Base-by-base conservation (phyloP, 2,888 invertebrate species). In the Macaria liturata region DNA sequence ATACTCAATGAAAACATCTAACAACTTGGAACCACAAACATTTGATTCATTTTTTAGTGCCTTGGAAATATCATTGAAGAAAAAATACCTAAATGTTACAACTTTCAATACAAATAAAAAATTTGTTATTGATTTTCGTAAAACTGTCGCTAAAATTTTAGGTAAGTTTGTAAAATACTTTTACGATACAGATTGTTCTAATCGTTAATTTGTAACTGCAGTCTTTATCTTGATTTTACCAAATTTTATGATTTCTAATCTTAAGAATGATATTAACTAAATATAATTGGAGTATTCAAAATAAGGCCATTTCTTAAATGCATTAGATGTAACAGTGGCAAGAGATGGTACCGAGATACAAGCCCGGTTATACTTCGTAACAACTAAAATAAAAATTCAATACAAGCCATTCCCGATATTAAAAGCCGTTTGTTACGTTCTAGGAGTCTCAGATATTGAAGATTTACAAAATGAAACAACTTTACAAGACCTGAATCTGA, bases 21-120 rank as follows among this genome's bases (percentile, higher is more conserved):
- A 40, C 46, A 69, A 68, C 58, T 42, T 66, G 34, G 54, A 64
- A 56, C 66, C 72, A 9, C 75, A 72, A 62, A 60, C 69, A 32
- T 48, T 80, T 54, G 61, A 70, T 49, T 67, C 71, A 32, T 62
- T 77, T 39, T 77, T 83, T 54, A 79, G 69, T 46, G 69, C 77
- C 37, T 63, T 83, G 48, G 83, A 83, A 67, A 72, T 61, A 3
- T 76, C 80, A 62, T 67, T 83, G 47, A 80, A 76, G 69, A 70
- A 77, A 34, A 79, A 80, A 59, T 69, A 77, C 48, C 69, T 65
- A 32, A 80, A 75, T 56, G 72, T 80, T 55, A 30, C 72, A 9
- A 68, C 75, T 0, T 75, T 66, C 52, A 71, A 75, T 65, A 54
- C 67, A 6, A 71, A 69, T 45, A 67, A 67, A 55, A 54, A 54